Conservation (phyloP, 2,113 vertebrate genomes). For the Hippoglossus stenolepis region DNA sequence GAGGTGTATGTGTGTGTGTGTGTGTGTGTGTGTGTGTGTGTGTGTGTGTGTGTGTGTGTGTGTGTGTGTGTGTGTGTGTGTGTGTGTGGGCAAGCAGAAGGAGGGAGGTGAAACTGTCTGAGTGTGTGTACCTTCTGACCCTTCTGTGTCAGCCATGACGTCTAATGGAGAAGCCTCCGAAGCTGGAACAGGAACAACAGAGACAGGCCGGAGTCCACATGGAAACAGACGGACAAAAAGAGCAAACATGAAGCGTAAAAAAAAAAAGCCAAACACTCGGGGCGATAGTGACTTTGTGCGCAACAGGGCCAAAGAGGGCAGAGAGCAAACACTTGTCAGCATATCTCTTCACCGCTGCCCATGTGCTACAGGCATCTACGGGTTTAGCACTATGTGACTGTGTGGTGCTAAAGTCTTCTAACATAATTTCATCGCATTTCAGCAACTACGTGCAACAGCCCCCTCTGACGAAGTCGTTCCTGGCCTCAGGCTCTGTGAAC, state of each 20-base stretch:
- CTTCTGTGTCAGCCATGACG: constrained; percentile 27
- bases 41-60: constrained; percentile 26
- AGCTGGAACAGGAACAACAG: neutral
- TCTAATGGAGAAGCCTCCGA: constrained; percentile 13
- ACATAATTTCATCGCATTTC: constrained; percentile 79
- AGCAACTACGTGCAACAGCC: constrained; percentile 58
- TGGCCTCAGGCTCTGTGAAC: constrained; percentile 21
- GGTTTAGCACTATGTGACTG: constrained; percentile 68
- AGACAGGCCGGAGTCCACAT: neutral
- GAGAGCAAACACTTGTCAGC: constrained; percentile 40
- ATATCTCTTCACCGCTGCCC: constrained; percentile 32
- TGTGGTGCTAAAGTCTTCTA: constrained; percentile 71
- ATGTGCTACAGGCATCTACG: constrained; percentile 50
- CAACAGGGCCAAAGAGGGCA: constrained; percentile 20
- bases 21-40: constrained; percentile 14
- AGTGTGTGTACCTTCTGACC: constrained; percentile 63
- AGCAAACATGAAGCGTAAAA: constrained; percentile 7
- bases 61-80: neutral
- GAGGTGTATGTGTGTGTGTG: constrained; percentile 7
- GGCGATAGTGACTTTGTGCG: constrained; percentile 5
- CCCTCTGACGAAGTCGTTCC: constrained; percentile 37
- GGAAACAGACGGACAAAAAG: constrained; percentile 19
- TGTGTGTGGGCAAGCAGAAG: constrained; percentile 7
- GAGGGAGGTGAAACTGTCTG: constrained; percentile 44
- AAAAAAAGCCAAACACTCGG: neutral